Conservation (phyloP, 1,140 invertebrate species). For the Helicoverpa zea region DNA sequence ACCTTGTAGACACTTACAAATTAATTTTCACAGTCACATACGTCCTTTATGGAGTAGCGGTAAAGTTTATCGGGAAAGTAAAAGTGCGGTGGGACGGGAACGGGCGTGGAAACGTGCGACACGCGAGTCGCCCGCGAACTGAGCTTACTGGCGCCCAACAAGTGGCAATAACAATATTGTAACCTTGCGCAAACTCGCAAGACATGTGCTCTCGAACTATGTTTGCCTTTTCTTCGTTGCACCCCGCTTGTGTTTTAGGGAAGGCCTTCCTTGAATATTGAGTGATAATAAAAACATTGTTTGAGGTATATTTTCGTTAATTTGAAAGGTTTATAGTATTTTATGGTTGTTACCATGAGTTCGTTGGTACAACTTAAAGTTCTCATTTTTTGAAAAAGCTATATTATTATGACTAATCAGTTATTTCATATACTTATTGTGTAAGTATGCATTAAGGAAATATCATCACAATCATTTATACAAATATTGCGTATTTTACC, state of each 20-base stretch:
- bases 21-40: constrained; percentile 1
- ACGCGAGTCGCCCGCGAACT: constrained; percentile 77
- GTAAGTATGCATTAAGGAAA: too few relatives aligned
- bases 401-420: too few relatives aligned
- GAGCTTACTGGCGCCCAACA: constrained; percentile 85
- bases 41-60: constrained; percentile 24
- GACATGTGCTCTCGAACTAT: constrained; percentile 48
- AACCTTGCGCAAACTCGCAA: constrained; percentile 83
- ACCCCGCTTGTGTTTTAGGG: neutral
- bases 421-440: too few relatives aligned
- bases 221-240: neutral
- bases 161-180: constrained; percentile 84
- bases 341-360: too few relatives aligned
- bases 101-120: constrained; percentile 63
- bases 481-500: too few relatives aligned
- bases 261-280: too few relatives aligned
- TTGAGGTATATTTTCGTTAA: too few relatives aligned
- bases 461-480: too few relatives aligned
- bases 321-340: too few relatives aligned
- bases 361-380: too few relatives aligned
- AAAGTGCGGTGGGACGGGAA: constrained; percentile 43
- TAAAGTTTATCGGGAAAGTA: constrained; percentile 74
- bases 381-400: too few relatives aligned
- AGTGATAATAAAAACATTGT: too few relatives aligned
- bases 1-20: constrained; percentile 24